Evolutionary conservation across 2,797 vertebrate genomes (phyloP), one percentile per base, ranked within the genome.

Genomic region (Passerculus sandwichensis): DNA sequence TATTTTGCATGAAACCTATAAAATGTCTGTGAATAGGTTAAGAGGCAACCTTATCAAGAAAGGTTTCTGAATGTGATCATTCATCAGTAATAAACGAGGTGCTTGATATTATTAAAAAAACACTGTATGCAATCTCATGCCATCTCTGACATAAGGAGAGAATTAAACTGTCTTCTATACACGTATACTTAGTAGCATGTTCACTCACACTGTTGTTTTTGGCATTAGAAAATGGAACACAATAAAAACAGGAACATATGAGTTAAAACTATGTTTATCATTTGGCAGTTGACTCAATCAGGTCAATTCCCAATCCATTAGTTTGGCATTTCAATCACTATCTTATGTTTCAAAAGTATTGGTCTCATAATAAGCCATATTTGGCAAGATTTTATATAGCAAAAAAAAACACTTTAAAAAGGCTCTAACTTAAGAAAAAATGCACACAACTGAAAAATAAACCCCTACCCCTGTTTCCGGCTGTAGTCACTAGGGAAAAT

Each of bases 231-330:
- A 94, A 96, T 89, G 65, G 87, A 97, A 97, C 59, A n/a, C 76
- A 80, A 69, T 93, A 94, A 94, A 96, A 92, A 91, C 51, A 34
- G 66, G 95, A 95, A 87, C 74, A 22, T 62, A 85, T 83, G 70
- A 94, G 71, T 84, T 83, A 88, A 97, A 96, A 96, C 85, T 88
- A 67, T 77, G 85, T 73, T 87, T 89, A 65, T 80, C 65, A 91
- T 97, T 95, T 97, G 97, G 96, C 96, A 96, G 94, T 85, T 96
- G 91, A 96, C 73, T 84, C 88, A 80, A 88, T 96, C 83, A 73
- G 88, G 72, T 92, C 86, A 73, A 72, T 93, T 97, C 91, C 91
- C 88, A 97, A 96, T 94, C 93, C 87, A 95, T 92, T 86, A 94
- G 79, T 91, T 97, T 96, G 95, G 94, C 92, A 96, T 97, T 95